These are phyloP conservation scores for Phalacrocorax brasilianus DNA, from an alignment of 2,113 vertebrate genomes.

Conservation along the genomic window DNA sequence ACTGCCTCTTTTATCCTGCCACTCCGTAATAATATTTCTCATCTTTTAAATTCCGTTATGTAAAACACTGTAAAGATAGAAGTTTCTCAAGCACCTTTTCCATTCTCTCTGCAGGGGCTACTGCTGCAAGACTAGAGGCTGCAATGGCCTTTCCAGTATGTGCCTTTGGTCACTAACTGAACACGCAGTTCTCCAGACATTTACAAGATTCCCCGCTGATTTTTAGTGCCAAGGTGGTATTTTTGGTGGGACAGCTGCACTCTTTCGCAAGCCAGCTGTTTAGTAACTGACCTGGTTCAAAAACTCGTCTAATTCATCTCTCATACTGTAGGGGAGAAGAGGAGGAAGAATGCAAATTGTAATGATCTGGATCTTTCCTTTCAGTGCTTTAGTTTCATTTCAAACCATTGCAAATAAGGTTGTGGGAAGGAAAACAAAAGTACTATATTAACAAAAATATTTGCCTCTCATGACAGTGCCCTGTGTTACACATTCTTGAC, in stretches of 20 bases:
- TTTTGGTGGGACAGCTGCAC: neutral
- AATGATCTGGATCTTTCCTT: neutral
- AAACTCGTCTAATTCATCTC: neutral
- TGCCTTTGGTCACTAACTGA: neutral
- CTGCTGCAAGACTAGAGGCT: neutral
- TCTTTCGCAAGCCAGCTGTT: conserved; percentile 10
- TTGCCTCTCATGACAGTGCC: neutral
- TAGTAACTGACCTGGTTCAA: neutral
- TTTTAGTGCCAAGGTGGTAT: neutral
- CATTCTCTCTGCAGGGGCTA: neutral
- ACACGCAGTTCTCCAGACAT: neutral
- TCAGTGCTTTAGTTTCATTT: neutral
- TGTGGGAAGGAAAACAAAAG: neutral
- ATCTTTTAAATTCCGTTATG: neutral
- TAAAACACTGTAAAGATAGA: neutral
- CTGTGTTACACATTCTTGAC: neutral
- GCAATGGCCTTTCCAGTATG: neutral
- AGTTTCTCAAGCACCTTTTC: neutral
- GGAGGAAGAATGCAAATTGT: neutral
- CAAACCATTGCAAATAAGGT: neutral
- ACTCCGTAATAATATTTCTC: neutral
- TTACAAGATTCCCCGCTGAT: neutral
- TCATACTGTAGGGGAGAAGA: neutral
- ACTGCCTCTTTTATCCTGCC: neutral
- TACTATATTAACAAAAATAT: neutral